Evolutionary conservation across 2,797 vertebrate genomes (phyloP), one percentile per base, ranked within the genome.

Genomic region (Sphenodon punctatus): DNA sequence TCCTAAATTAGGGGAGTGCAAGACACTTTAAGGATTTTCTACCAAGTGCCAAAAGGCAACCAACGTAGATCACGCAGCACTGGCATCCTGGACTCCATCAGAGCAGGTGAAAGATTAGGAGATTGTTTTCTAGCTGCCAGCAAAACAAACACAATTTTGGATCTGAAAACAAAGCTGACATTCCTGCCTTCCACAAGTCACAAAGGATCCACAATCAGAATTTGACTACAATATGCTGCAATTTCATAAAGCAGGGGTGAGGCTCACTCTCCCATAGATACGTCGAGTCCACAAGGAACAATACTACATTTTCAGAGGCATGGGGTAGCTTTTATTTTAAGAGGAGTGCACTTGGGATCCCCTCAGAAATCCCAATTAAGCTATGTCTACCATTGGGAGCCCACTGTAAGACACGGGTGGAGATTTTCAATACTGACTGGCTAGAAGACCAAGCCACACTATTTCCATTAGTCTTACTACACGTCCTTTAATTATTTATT

Each of bases 191-290:
- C 7, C n/a, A 67, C 2, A 0, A 2, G 22, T 9, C 7, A 2
- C 5, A 30, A 9, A 0, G 2, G 34, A 8, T 27, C 19, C 41
- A 13, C 1, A 1, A 32, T 8, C 32, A 36, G 27, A 30, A 20
- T 4, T 2, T 22, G 74, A 34, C 42, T 3, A 3, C n/a, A n/a
- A 51, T 78, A 38, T 71, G 42, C 16, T 49, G 39, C 39, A 68
- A 43, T 32, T 46, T 25, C 25, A 68, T 48, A 38, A 22, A 7
- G 53, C 5, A 63, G n/a, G 20, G 3, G 56, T 2, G 32, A 27
- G 53, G n/a, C 8, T 53, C 51, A 27, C 9, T 17, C n/a, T 53
- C 27, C 16, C 51, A 19, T 30, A n/a, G 51, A 51, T 30, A 30
- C 5, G 16, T 17, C 19, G 9, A 8, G 51, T 53, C 27, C 53